phyloP scores from a whole-genome alignment of 2,113 vertebrate species.

The Oenanthe oenanthe region DNA sequence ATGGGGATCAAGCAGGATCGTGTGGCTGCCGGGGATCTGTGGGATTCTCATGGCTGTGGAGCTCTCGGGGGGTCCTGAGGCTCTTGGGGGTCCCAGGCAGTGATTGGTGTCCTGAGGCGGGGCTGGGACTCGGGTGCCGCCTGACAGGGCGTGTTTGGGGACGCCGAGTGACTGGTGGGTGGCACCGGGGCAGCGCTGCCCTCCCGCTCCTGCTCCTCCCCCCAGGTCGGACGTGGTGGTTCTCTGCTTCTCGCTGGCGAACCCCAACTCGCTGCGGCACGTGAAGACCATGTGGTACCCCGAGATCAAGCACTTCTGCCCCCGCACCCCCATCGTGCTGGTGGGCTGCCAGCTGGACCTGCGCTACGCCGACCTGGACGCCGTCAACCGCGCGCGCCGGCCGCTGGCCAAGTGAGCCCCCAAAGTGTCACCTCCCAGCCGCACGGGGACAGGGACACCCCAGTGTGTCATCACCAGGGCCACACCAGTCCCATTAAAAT shows the following conservation, averaged over 20 bases:
- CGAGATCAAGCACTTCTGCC: constrained; percentile 94
- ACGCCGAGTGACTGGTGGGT: accelerated
- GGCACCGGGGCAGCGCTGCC: neutral
- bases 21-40: neutral
- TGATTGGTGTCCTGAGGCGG: accelerated
- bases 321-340: constrained; percentile 88
- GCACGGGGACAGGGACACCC: neutral
- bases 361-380: constrained; percentile 91
- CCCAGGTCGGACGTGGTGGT: constrained; percentile 88
- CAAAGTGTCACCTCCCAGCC: accelerated
- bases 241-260: constrained; percentile 90
- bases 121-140: accelerated
- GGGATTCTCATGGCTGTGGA: neutral
- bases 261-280: constrained; percentile 89
- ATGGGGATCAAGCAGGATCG: neutral
- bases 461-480: accelerated
- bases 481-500: neutral
- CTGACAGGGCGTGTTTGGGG: accelerated
- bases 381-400: constrained; percentile 88
- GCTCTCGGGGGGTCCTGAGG: neutral
- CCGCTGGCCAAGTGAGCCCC: constrained; percentile 86
- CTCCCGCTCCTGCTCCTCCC: neutral
- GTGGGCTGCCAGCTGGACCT: constrained; percentile 94
- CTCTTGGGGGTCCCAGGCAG: too few species aligned
- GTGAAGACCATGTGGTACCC: constrained; percentile 93